Evolutionary conservation across 2,797 vertebrate genomes (phyloP).

Genomic region (Eulemur rubriventer): DNA sequence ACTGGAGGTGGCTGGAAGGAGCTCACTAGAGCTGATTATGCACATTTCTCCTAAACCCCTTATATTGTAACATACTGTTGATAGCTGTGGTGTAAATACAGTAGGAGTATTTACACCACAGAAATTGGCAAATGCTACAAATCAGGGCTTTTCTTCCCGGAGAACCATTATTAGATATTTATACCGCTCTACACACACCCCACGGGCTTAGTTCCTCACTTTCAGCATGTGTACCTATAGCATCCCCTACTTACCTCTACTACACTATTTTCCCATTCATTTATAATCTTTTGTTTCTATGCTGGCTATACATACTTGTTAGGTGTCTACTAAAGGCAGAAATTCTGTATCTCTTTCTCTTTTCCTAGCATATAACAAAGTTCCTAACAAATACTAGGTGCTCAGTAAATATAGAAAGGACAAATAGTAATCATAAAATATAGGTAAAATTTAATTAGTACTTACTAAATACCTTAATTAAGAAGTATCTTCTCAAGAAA

Average conservation of each 20-base stretch:
- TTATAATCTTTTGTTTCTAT: background rate
- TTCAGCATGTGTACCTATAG: background rate
- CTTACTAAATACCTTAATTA: background rate
- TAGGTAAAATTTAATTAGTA: background rate
- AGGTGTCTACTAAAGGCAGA: background rate
- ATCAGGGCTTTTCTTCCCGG: background rate
- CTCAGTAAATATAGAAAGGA: background rate
- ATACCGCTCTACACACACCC: background rate
- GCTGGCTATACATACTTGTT: background rate
- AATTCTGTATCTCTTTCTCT: background rate
- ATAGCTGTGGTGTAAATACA: too few species aligned
- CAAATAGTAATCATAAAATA: background rate
- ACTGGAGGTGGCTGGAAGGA: background rate
- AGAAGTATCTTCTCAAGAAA: background rate
- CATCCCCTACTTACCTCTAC: background rate
- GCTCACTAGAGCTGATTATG: background rate
- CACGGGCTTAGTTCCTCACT: background rate
- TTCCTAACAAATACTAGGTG: background rate
- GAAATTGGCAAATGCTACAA: background rate
- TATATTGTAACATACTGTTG: background rate
- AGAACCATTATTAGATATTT: background rate
- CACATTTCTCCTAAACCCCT: background rate
- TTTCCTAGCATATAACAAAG: background rate
- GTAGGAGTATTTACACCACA: background rate
- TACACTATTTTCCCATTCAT: background rate